Evolutionary conservation across 1,140 invertebrate genomes (phyloP).

Genomic region (Drosophila asahinai): DNA sequence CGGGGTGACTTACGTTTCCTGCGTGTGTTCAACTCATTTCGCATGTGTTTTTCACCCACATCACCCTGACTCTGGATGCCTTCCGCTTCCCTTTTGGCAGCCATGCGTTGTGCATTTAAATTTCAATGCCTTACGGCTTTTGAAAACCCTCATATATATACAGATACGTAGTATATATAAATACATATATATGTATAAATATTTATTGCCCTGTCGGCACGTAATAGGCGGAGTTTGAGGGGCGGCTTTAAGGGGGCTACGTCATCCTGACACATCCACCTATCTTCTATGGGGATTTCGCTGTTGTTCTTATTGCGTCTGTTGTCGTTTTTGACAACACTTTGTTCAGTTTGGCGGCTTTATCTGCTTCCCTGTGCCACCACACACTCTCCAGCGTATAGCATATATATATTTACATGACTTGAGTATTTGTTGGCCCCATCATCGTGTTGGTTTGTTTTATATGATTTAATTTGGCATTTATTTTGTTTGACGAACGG

Average conservation of each 20-base stretch:
- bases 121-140: constrained; percentile 70
- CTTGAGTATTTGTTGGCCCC: constrained; percentile 12
- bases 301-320: constrained; percentile 30
- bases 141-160: constrained; percentile 25
- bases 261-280: constrained; percentile 40
- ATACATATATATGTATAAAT: constrained; percentile 40
- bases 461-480: constrained; percentile 73
- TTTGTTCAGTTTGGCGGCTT: constrained; percentile 47
- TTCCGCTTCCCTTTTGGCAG: constrained; percentile 43
- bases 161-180: constrained; percentile 2
- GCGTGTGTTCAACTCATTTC: constrained; percentile 49
- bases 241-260: constrained; percentile 2
- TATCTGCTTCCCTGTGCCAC: constrained; percentile 10
- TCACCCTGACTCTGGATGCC: not conserved
- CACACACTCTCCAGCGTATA: not conserved
- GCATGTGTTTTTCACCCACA: constrained; percentile 38
- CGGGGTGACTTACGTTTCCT: constrained; percentile 37
- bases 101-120: constrained; percentile 80
- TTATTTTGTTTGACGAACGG: constrained; percentile 48
- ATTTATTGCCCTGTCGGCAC: constrained; percentile 56
- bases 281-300: constrained; percentile 29
- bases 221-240: constrained; percentile 36
- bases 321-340: constrained; percentile 49
- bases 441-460: constrained; percentile 55
- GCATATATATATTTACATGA: constrained; percentile 20